phyloP scores from a whole-genome alignment of 2,113 vertebrate genomes.

The Coregonus clupeaformis region DNA sequence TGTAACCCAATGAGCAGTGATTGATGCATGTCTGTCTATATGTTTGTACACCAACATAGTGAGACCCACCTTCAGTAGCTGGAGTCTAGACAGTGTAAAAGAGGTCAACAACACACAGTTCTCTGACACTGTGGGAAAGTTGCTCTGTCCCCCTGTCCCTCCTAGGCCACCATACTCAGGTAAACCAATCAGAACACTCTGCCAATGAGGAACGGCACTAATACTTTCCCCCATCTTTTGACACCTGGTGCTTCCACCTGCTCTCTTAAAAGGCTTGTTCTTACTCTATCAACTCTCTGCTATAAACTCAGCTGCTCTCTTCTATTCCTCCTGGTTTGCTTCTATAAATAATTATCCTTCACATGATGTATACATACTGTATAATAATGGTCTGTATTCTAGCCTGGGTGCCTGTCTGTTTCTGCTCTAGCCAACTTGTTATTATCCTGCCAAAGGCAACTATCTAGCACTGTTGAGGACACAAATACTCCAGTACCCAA shows the following conservation, averaged over 20 bases:
- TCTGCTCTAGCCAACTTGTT: no score
- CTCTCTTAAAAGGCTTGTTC: not conserved
- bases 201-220: slow-evolving; percentile 46
- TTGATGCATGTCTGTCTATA: slow-evolving; percentile 57
- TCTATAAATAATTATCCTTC: slow-evolving; percentile 6
- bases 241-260: slow-evolving; percentile 33
- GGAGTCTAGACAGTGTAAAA: slow-evolving; percentile 96
- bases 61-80: slow-evolving; percentile 90
- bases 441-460: no score
- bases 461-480: no score
- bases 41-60: slow-evolving; percentile 84
- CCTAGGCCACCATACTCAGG: slow-evolving; percentile 91
- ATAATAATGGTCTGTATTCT: no score
- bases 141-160: slow-evolving; percentile 90
- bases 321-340: slow-evolving; percentile 18
- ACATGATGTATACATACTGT: no score
- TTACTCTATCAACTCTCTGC: not conserved
- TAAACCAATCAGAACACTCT: slow-evolving; percentile 57
- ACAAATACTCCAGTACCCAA: no score
- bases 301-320: not conserved
- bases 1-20: slow-evolving; percentile 23
- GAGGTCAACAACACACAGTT: slow-evolving; percentile 81
- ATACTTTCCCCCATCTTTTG: slow-evolving; percentile 57
- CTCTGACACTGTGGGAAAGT: slow-evolving; percentile 85
- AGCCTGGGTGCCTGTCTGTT: no score